These are phyloP conservation scores for Aphaenogaster rudis DNA, from an alignment of 1,140 invertebrate species.

Conservation along the genomic window DNA sequence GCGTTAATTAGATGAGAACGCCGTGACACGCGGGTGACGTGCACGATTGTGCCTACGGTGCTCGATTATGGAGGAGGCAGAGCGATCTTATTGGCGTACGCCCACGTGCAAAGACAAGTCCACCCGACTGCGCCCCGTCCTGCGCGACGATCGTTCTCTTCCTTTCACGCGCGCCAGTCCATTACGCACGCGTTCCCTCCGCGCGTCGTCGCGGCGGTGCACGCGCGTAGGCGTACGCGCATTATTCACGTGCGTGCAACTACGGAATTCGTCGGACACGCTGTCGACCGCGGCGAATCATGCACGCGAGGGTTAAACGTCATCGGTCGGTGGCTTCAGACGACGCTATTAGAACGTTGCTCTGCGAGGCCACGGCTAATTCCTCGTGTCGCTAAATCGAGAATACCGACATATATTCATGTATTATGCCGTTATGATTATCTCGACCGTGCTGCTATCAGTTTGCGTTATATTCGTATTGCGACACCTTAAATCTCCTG, in stretches of 20 bases:
- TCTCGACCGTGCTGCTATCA: background rate
- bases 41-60: slow-evolving; percentile 31
- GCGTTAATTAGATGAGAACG: slow-evolving; percentile 72
- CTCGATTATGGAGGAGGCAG: slow-evolving; percentile 49
- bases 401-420: slow-evolving; percentile 13
- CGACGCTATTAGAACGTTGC: slow-evolving; percentile 29
- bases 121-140: slow-evolving; percentile 28
- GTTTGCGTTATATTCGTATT: background rate
- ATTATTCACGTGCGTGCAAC: slow-evolving; percentile 75
- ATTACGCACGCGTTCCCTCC: slow-evolving; percentile 64
- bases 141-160: slow-evolving; percentile 36
- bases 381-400: slow-evolving; percentile 16
- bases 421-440: slow-evolving; percentile 25
- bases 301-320: slow-evolving; percentile 61
- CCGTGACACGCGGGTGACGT: slow-evolving; percentile 37
- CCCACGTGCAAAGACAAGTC: slow-evolving; percentile 65
- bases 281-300: slow-evolving; percentile 56
- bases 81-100: slow-evolving; percentile 56
- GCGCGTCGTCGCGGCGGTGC: slow-evolving; percentile 45
- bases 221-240: slow-evolving; percentile 67
- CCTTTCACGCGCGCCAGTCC: slow-evolving; percentile 49
- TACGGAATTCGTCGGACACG: slow-evolving; percentile 60
- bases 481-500: background rate
- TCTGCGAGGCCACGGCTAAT: background rate
- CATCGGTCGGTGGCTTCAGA: slow-evolving; percentile 39